Evolutionary conservation across 92 coral and sea anemone species (phyloP).

Genomic region (Epizoanthus illoricatus): DNA sequence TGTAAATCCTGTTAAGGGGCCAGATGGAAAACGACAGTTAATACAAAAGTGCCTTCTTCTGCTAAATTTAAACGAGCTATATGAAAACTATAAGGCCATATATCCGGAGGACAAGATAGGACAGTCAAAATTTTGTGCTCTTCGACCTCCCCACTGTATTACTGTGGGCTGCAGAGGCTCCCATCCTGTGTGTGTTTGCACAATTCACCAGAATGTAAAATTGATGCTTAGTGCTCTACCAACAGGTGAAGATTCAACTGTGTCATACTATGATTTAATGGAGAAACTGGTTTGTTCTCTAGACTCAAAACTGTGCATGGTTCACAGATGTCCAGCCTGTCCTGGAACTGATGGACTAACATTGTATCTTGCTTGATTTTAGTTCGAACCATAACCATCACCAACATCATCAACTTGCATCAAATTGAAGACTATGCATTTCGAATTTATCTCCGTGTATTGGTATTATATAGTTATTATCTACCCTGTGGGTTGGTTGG

Average conservation of each 20-base stretch:
- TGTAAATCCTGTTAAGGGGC: constrained; percentile 27
- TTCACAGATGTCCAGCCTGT: constrained; percentile 24
- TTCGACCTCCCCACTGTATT: constrained; percentile 16
- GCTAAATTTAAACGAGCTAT: constrained; percentile 10
- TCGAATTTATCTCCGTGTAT: too few relatives aligned
- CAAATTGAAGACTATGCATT: too few relatives aligned
- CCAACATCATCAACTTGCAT: too few relatives aligned
- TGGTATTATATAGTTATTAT: too few relatives aligned
- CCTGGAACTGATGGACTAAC: constrained; percentile 15
- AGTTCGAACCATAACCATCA: too few relatives aligned
- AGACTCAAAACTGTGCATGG: constrained; percentile 21
- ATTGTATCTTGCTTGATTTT: background rate
- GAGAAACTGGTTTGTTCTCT: background rate
- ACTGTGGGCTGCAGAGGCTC: constrained; percentile 15
- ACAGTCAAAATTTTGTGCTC: constrained; percentile 16
- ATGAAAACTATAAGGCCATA: background rate
- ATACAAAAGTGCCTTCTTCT: constrained; percentile 8
- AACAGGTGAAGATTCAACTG: constrained; percentile 8
- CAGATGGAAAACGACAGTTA: background rate
- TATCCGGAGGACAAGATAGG: constrained; percentile 2
- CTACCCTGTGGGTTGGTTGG: too few relatives aligned
- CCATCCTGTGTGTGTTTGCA: constrained; percentile 7
- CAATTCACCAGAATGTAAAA: constrained; percentile 7
- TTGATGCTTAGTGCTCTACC: constrained; percentile 28
- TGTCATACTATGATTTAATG: constrained; percentile 23